Base-by-base conservation (phyloP, 2,888 invertebrate species). In the Taenaris catops region DNA sequence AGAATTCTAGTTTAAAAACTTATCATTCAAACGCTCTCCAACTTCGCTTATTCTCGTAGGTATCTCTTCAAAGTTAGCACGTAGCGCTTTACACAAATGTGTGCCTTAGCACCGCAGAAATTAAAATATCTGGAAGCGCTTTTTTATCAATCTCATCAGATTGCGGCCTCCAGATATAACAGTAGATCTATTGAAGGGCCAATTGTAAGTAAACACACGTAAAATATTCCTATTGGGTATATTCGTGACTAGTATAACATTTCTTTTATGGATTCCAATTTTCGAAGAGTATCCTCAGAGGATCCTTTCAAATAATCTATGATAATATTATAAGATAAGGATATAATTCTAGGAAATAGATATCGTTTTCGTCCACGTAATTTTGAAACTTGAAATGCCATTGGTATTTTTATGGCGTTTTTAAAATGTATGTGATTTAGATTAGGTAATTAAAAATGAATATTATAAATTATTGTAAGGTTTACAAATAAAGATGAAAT, bases 1-100 rank as follows among this genome's bases (percentile, higher is more conserved):
- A 52, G 54, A 46, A 67, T 65, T 62, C 61, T 53, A 64, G 63
- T 73, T 59, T 50, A 55, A 57, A 65, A 76, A 76, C 68, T 76
- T 73, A 76, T 75, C 72, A 75, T 74, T 74, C 65, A 66, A 70
- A 69, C 58, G 61, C 62, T 68, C 69, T 72, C 62, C 51, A 72
- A 76, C 63, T 74, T 74, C 59, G 63, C 66, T 67, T 73, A 70
- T 65, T 70, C 71, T 63, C 66, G 60, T 63, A 74, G 70, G 72
- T 75, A 76, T 68, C 71, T 74, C 71, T 69, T 71, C 67, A 68
- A 72, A 76, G 67, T 78, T 73, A 69, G 58, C 68, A 72, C 69
- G 68, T 71, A 70, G 64, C 71, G 65, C 74, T 79, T 76, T 76
- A 72, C 66, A 71, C 74, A 72, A 79, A 79, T 74, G 68, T 74